A percentile compares a stretch with the other conserved stretches of the same genome.
These are phyloP conservation scores for Struthio camelus DNA, from an alignment of 2,113 vertebrate species.

Conservation along the genomic window DNA sequence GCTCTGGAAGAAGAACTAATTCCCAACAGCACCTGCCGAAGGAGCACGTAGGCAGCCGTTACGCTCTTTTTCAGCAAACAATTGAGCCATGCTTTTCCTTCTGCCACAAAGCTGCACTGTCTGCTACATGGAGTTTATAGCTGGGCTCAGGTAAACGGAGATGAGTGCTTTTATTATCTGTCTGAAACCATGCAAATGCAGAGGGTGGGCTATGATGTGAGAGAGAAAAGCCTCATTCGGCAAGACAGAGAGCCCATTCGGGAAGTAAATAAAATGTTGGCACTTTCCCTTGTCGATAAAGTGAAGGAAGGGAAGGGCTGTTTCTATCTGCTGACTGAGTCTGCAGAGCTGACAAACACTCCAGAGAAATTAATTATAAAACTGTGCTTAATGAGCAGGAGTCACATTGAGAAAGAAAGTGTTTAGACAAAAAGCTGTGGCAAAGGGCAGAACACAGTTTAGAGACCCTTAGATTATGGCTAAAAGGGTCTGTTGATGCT, in stretches of 20 bases:
- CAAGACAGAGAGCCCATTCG: neutral
- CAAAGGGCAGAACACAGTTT: neutral
- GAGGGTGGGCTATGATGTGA: neutral
- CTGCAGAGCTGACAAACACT: neutral
- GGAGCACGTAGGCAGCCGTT: neutral
- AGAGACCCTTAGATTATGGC: neutral
- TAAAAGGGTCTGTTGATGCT: neutral
- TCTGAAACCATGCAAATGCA: slow-evolving; percentile 1
- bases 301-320: neutral
- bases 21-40: neutral
- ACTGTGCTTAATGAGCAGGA: neutral
- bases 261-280: slow-evolving; percentile 23
- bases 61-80: neutral
- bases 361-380: neutral
- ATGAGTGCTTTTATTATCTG: slow-evolving; percentile 9
- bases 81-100: neutral
- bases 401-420: neutral
- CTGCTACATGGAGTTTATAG: neutral
- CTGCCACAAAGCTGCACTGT: neutral
- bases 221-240: neutral
- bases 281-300: neutral
- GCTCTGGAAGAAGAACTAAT: neutral
- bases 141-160: neutral
- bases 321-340: neutral
- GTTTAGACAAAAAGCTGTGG: neutral